Evolutionary conservation across 1,140 invertebrate genomes (phyloP), one percentile per base, ranked within the genome.

Genomic region (Pristionchus pacificus): DNA sequence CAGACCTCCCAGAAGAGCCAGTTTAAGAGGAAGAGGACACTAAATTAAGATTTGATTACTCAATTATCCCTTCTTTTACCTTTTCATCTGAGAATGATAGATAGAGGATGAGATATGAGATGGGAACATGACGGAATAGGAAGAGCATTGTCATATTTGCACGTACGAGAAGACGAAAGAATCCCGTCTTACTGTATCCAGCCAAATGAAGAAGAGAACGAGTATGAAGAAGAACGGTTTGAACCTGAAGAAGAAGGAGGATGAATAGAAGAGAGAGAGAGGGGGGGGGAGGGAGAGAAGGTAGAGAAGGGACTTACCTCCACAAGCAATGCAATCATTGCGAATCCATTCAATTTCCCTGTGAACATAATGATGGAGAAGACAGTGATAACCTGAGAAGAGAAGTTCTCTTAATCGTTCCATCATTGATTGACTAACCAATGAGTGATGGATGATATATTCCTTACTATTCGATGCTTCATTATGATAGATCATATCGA

Each of bases 61-160:
- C 38, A 49, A 10, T 49, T 49, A 6, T 19, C 38, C 38, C 19
- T 49, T 49, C 38, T 10, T 19, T 49, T 19, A 73, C 71, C 24
- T 73, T 68, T 38, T 63, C 65, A 30, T 73, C 71, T 49, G 63
- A 38, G n/a, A 32, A 65, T 1, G 68, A n/a, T 15, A 73, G 59
- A 29, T 60, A 68, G 59, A 60, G 68, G 33, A 73, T 60, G 15
- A 73, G 38, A 57, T 64, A 73, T 10, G 32, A 63, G 6, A 69
- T 60, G 13, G 71, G 71, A 19, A 73, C 15, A 31, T 73, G 71
- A 57, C 71, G 61, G 66, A 67, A 72, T 31, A 73, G 38, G 29
- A 73, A 73, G 15, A 73, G 29, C n/a, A 65, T 64, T n/a, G 68
- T 61, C 71, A 73, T 73, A 32, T 73, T 73, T 28, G 71, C 71